These are phyloP conservation scores for Meloidogyne hapla DNA, from an alignment of 1,140 invertebrate genomes.

Conservation along the genomic window DNA sequence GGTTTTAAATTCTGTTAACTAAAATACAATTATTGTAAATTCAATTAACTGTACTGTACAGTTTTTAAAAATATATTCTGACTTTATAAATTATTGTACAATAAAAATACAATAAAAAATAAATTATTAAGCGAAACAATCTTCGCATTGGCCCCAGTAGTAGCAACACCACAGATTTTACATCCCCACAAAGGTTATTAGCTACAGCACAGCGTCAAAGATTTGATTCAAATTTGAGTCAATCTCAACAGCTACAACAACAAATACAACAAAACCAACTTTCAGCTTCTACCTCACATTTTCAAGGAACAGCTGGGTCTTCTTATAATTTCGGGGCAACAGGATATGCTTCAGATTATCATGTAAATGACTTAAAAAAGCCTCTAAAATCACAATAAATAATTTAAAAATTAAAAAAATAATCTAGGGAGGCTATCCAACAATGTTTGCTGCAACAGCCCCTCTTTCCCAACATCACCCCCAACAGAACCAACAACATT, in stretches of 20 bases:
- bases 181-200: neutral
- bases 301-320: neutral
- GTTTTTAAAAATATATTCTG: too few relatives aligned
- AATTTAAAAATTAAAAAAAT: neutral
- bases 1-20: neutral
- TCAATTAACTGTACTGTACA: too few relatives aligned
- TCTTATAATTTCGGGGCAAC: neutral
- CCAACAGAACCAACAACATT: neutral
- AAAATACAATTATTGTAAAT: too few relatives aligned
- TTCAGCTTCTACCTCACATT: neutral
- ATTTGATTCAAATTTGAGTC: neutral
- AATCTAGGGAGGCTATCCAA: neutral
- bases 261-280: too few relatives aligned
- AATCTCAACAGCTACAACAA: constrained; percentile 3
- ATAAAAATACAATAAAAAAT: neutral
- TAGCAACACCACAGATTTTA: neutral
- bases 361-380: too few relatives aligned
- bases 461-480: neutral
- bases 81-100: too few relatives aligned
- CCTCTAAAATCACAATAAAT: too few relatives aligned
- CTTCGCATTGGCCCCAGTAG: neutral
- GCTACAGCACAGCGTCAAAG: neutral
- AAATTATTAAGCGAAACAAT: neutral
- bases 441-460: neutral
- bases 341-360: neutral